These are phyloP conservation scores for Micrasema longulum DNA, from an alignment of 1,140 invertebrate genomes.

Conservation along the genomic window DNA sequence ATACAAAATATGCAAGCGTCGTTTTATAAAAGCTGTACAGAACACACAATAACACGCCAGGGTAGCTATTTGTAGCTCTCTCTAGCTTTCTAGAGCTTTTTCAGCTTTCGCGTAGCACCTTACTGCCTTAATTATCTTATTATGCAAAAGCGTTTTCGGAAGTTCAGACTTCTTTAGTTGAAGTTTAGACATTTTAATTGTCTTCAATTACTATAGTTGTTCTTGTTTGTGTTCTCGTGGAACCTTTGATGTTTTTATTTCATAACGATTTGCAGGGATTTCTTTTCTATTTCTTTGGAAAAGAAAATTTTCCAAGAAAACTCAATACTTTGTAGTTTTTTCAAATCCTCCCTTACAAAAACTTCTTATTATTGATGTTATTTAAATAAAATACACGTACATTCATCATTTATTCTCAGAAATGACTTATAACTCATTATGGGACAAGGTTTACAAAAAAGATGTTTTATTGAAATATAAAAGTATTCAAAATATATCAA, in stretches of 20 bases:
- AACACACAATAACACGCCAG: slow-evolving; percentile 19
- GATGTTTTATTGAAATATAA: too few species aligned
- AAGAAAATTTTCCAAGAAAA: too few species aligned
- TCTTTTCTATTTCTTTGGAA: too few species aligned
- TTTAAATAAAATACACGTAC: too few species aligned
- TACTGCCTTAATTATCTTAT: slow-evolving; percentile 49
- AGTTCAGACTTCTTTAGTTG: slow-evolving; percentile 33
- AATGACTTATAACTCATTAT: too few species aligned
- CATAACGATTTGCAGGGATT: background rate
- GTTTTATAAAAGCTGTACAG: background rate
- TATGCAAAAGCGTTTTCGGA: slow-evolving; percentile 50
- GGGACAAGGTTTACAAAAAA: too few species aligned
- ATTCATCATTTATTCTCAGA: too few species aligned
- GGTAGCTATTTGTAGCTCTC: background rate
- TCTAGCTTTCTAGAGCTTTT: too few species aligned
- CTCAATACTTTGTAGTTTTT: too few species aligned
- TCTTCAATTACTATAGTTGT: slow-evolving; percentile 43
- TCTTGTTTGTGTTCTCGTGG: slow-evolving; percentile 31
- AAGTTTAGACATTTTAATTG: slow-evolving; percentile 54
- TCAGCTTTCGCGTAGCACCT: slow-evolving; percentile 10
- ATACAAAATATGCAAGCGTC: background rate
- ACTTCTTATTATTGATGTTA: too few species aligned
- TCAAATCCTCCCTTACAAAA: too few species aligned
- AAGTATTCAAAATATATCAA: too few species aligned
- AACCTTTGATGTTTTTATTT: slow-evolving; percentile 12